These are phyloP conservation scores for Cynodonichthys magdalenae DNA, from an alignment of 2,797 vertebrate species.

Conservation along the genomic window DNA sequence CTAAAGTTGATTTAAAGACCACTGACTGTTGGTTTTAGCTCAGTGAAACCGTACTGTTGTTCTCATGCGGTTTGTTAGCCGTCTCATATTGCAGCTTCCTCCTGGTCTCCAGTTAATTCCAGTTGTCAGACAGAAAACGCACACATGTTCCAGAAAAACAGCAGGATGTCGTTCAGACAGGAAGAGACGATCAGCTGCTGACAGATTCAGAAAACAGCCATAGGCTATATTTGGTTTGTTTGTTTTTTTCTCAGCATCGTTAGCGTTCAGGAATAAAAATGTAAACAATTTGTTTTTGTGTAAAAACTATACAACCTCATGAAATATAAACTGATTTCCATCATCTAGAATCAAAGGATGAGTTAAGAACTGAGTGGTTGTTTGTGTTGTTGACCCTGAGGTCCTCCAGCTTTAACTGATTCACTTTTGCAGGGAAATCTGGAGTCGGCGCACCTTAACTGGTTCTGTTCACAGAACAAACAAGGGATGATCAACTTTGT, in stretches of 20 bases:
- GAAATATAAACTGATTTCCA: too few relatives aligned
- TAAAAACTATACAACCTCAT: too few relatives aligned
- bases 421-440: slow-evolving; percentile 32
- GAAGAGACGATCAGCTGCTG: too few relatives aligned
- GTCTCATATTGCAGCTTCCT: slow-evolving; percentile 17
- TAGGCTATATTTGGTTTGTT: too few relatives aligned
- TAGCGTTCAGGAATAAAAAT: too few relatives aligned
- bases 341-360: too few relatives aligned
- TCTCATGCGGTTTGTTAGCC: slow-evolving; percentile 25
- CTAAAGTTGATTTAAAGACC: slow-evolving; percentile 1
- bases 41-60: slow-evolving; percentile 12
- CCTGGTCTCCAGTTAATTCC: slow-evolving; percentile 10
- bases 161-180: too few relatives aligned
- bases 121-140: neutral
- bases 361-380: too few relatives aligned
- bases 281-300: too few relatives aligned
- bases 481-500: slow-evolving; percentile 42
- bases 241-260: too few relatives aligned
- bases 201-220: too few relatives aligned
- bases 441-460: slow-evolving; percentile 31
- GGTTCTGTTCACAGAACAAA: slow-evolving; percentile 40
- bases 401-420: slow-evolving; percentile 36
- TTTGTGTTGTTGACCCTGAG: slow-evolving; percentile 8
- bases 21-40: slow-evolving; percentile 4
- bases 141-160: too few relatives aligned